phyloP scores from a whole-genome alignment of 2,888 invertebrate genomes.

The Ophioninae sp. region DNA sequence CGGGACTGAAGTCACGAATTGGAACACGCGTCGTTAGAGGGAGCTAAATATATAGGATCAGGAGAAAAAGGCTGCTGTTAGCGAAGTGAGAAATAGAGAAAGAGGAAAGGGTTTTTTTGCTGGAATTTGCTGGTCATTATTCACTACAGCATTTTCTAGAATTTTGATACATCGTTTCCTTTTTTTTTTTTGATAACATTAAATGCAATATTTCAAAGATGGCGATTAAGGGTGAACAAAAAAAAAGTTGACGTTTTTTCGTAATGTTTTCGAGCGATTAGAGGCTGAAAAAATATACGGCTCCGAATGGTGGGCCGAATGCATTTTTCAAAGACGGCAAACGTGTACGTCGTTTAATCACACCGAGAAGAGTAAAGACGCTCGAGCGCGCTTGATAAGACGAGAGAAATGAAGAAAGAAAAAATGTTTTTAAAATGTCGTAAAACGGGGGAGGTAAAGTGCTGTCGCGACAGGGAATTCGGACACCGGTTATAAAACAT shows the following conservation, averaged over 20 bases:
- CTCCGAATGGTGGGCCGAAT: slow-evolving; percentile 28
- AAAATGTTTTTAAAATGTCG: slow-evolving; percentile 54
- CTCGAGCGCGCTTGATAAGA: slow-evolving; percentile 24
- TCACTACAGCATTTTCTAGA: too few species aligned
- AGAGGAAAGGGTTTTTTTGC: background rate
- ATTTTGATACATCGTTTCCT: too few species aligned
- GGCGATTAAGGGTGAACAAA: background rate
- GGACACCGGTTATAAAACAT: slow-evolving; percentile 58
- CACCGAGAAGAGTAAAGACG: slow-evolving; percentile 19
- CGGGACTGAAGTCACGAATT: slow-evolving; percentile 22
- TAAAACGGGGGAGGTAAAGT: slow-evolving; percentile 35
- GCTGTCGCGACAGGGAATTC: slow-evolving; percentile 60
- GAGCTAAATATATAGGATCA: slow-evolving; percentile 34
- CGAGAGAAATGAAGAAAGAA: slow-evolving; percentile 37
- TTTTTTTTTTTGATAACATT: too few species aligned
- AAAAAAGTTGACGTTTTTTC: background rate
- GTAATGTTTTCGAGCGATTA: background rate
- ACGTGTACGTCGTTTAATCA: slow-evolving; percentile 6
- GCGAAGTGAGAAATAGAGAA: slow-evolving; percentile 9
- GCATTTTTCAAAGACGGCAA: slow-evolving; percentile 38
- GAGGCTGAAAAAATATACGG: background rate
- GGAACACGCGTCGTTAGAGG: slow-evolving; percentile 11
- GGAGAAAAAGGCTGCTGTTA: slow-evolving; percentile 24
- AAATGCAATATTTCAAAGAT: background rate
- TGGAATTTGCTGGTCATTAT: too few species aligned